Evolutionary conservation across 2,888 invertebrate genomes (phyloP).

Genomic region (Dryococelus australis): DNA sequence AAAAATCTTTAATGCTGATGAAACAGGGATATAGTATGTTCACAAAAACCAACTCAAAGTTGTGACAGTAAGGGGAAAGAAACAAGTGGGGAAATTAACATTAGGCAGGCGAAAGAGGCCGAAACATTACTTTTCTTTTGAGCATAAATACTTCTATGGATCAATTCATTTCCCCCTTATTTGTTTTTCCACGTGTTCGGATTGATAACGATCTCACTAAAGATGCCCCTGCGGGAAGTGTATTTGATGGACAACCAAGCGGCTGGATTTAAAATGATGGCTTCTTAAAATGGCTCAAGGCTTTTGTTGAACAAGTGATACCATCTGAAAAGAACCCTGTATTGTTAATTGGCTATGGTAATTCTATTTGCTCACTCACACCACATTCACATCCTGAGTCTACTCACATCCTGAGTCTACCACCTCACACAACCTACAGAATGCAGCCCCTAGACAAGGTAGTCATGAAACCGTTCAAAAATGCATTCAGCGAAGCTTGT

Average conservation of each 20-base stretch:
- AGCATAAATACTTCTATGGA: no score
- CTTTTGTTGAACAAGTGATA: neutral
- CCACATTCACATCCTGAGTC: no score
- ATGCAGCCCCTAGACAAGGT: no score
- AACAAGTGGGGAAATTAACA: constrained; percentile 1
- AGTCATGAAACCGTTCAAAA: no score
- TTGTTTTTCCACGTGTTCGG: constrained; percentile 22
- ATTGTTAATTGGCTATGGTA: neutral
- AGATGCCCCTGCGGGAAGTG: neutral
- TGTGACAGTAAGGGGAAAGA: constrained; percentile 19
- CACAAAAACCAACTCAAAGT: constrained; percentile 37
- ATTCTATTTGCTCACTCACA: neutral
- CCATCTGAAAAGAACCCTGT: no score
- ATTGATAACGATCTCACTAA: constrained; percentile 27
- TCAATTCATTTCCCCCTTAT: constrained; percentile 29
- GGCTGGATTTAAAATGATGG: constrained; percentile 22
- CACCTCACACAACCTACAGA: no score
- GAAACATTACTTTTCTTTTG: constrained; percentile 13
- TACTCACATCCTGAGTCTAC: neutral
- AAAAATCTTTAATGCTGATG: constrained; percentile 46
- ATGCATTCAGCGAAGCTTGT: neutral
- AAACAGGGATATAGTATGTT: constrained; percentile 45
- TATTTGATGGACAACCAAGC: constrained; percentile 20
- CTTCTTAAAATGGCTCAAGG: constrained; percentile 32
- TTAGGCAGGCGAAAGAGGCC: constrained; percentile 23